Conservation (phyloP, 2,113 vertebrate species). For the Tyto alba region DNA sequence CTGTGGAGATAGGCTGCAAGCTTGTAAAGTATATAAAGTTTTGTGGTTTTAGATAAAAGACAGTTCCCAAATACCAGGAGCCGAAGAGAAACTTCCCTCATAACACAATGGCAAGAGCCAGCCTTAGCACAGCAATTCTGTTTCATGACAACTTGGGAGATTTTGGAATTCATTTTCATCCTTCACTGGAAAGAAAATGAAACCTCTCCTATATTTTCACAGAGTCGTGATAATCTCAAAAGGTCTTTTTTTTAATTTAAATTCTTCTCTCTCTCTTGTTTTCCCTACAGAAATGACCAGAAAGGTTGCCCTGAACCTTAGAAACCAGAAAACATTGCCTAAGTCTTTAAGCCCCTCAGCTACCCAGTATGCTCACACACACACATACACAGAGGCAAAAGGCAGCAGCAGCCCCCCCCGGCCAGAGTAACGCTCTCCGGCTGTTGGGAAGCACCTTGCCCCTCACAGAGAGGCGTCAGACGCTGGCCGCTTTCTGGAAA, state of each 20-base stretch:
- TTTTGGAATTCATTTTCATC: neutral
- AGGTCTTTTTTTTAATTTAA: neutral
- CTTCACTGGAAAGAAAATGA: neutral
- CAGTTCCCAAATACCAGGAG: neutral
- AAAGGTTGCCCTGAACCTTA: neutral
- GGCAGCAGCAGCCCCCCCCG: neutral
- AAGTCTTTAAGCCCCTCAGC: neutral
- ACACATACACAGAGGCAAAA: neutral
- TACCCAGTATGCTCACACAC: neutral
- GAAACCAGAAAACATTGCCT: neutral
- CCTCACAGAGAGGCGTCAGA: fast-evolving
- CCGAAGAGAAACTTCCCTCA: neutral
- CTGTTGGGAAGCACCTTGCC: neutral
- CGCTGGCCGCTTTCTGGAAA: neutral
- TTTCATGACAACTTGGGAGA: neutral
- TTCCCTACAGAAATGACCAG: neutral
- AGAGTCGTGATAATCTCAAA: neutral
- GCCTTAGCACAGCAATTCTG: neutral
- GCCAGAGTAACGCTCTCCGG: fast-evolving
- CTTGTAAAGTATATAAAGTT: neutral
- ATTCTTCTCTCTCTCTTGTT: neutral
- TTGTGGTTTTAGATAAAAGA: neutral
- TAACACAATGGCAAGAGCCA: neutral
- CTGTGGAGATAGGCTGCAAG: neutral
- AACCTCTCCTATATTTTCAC: neutral